Conservation (phyloP, 2,888 invertebrate genomes). For the Holacanthella duospinosa region DNA sequence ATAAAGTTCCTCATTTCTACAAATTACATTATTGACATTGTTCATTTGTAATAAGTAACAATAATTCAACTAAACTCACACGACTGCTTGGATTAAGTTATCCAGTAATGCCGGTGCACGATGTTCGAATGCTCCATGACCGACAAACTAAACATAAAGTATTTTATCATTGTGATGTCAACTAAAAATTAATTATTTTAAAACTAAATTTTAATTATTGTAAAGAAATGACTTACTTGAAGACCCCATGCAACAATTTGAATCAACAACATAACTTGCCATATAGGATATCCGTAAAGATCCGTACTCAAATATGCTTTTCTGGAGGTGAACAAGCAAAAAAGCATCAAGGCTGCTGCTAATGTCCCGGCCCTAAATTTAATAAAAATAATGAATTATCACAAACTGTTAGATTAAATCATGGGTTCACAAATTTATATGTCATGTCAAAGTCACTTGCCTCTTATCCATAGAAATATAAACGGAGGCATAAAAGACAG, state of each 20-base stretch:
- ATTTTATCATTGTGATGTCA: neutral
- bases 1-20: too few species aligned
- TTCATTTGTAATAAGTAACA: too few species aligned
- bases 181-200: constrained; percentile 1
- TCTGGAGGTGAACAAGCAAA: constrained; percentile 23
- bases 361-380: constrained; percentile 29
- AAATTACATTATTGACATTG: too few species aligned
- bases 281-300: constrained; percentile 24
- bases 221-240: constrained; percentile 20
- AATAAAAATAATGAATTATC: neutral
- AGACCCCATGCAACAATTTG: constrained; percentile 32
- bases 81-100: constrained; percentile 33
- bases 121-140: constrained; percentile 37
- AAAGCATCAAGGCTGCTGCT: constrained; percentile 28
- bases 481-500: constrained; percentile 27
- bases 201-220: neutral
- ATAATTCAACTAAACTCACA: constrained; percentile 29
- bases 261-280: constrained; percentile 22
- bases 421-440: neutral
- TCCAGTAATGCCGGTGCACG: constrained; percentile 37
- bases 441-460: constrained; percentile 11
- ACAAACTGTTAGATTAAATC: neutral
- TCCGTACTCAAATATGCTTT: constrained; percentile 26
- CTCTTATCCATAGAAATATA: constrained; percentile 33
- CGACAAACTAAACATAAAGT: constrained; percentile 29